phyloP scores from a whole-genome alignment of 2,113 vertebrate genomes.

The Excalfactoria chinensis region DNA sequence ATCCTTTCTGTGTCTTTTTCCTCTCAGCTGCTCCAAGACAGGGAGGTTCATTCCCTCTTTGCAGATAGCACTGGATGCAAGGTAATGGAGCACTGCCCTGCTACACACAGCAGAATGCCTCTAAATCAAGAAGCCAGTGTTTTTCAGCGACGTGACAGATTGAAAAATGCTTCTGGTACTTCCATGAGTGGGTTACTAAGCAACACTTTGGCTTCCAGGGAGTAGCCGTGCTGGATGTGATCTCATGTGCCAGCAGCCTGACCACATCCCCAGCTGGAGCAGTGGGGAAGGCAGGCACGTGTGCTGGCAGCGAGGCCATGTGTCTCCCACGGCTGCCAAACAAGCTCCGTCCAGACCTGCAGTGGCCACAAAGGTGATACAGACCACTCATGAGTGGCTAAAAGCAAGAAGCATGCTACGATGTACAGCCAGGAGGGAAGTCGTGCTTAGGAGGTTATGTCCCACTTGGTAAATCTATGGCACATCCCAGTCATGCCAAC shows the following conservation, averaged over 20 bases:
- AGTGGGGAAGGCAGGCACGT: background rate
- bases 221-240: slow-evolving; percentile 57
- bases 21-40: background rate
- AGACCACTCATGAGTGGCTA: accelerated
- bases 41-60: background rate
- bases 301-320: background rate
- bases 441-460: background rate
- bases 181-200: slow-evolving; percentile 71
- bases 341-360: background rate
- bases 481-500: background rate
- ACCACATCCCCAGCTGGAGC: slow-evolving; percentile 59
- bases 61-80: slow-evolving; percentile 10
- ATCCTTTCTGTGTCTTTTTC: background rate
- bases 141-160: slow-evolving; percentile 64
- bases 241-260: slow-evolving; percentile 48
- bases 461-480: background rate
- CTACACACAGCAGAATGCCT: slow-evolving; percentile 39
- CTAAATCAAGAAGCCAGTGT: slow-evolving; percentile 63
- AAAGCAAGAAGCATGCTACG: background rate
- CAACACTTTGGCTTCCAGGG: slow-evolving; percentile 73
- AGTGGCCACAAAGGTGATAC: background rate
- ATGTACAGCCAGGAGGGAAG: accelerated
- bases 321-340: background rate
- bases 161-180: slow-evolving; percentile 71
- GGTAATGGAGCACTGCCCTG: slow-evolving; percentile 58